Evolutionary conservation across 64 coral and sea anemone genomes (phyloP), one percentile per base, ranked within the genome.

Genomic region (Stylophora pistillata): DNA sequence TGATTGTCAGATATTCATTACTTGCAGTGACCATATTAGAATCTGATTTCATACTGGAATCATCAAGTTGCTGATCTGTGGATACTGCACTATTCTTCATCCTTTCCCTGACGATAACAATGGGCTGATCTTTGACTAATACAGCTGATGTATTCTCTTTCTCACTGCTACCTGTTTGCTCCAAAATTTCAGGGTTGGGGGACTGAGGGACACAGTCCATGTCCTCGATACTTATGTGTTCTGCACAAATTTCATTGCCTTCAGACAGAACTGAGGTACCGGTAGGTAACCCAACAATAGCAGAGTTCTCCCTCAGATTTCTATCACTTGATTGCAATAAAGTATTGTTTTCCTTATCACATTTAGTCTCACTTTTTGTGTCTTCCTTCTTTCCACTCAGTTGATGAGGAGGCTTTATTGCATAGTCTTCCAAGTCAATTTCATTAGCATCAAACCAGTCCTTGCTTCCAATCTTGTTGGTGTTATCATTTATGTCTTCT

Each of bases 371-470:
- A 23, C 17, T 78, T 34, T 63, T 58, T 23, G 14, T 41, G 16
- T 17, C 7, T 18, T 23, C 15, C 18, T 21, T 63, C 18, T 25
- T 78, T 55, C 56, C 52, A 27, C 3, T 56, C 21, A 15, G 18
- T 15, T 28, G 26, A 16, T 13, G 69, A 34, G 71, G 55, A 20
- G 32, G 21, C 15, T 75, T 87, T 15, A 59, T 74, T 5, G 15
- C 26, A 87, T 59, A 73, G 63, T 87, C 56, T 11, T 73, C 70
- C 30, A 74, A 18, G 21, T 64, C 85, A 75, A 17, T 87, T 11
- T 37, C 71, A 75, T 21, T 74, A 15, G 21, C 23, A 82, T 32
- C 56, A 30, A 30, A 61, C 62, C 10, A 1, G 15, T 71, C 64
- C 28, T 18, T 16, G 1, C 20, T 66, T 53, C 12, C 33, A 15